Base-by-base conservation (phyloP, 2,888 invertebrate genomes). In the Spicauda simplicius region DNA sequence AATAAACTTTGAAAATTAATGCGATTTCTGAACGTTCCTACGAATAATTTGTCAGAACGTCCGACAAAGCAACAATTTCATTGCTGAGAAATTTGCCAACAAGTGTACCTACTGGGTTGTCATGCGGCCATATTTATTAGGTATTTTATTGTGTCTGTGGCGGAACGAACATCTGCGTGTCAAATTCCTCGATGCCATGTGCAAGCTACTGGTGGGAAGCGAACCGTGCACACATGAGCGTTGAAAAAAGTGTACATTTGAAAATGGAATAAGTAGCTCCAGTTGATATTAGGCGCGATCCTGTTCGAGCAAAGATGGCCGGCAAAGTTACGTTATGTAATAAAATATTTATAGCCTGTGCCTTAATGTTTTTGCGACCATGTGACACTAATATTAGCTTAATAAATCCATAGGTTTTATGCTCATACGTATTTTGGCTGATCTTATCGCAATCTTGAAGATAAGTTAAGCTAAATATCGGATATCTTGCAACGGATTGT, bases 111-210 rank as follows among this genome's bases (percentile, higher is more conserved):
- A 54, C 57, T 69, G 65, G 57, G 57, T 57, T 54, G 53, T 33
- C 62, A 62, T 58, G 57, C 16, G 45, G 55, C 16, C 55, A 69
- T 63, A 64, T 86, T 88, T 85, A 86, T 87, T 88, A 86, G 85
- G 87, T 85, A 88, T 90, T 88, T 89, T 87, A 89, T 87, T 82
- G 80, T 85, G 83, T 84, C 82, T 74, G 77, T 81, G 82, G 80
- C 84, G 85, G 86, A 86, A 87, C 85, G 86, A 85, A 88, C 92
- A 92, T 92, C 92, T 93, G 92, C 92, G 91, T 90, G 90, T 91
- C 90, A 86, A 92, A 93, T 93, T 92, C 92, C 91, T 87, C 75
- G 76, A 79, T 81, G 90, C 90, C 92, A 92, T 93, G 91, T 93
- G 92, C 90, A 85, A 72, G 83, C 84, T 79, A 80, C 83, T 86